Percentiles rank a stretch among this genome's conserved stretches.
These are phyloP conservation scores for Glaucopsyche alexis DNA, from an alignment of 2,888 invertebrate genomes.

Conservation along the genomic window DNA sequence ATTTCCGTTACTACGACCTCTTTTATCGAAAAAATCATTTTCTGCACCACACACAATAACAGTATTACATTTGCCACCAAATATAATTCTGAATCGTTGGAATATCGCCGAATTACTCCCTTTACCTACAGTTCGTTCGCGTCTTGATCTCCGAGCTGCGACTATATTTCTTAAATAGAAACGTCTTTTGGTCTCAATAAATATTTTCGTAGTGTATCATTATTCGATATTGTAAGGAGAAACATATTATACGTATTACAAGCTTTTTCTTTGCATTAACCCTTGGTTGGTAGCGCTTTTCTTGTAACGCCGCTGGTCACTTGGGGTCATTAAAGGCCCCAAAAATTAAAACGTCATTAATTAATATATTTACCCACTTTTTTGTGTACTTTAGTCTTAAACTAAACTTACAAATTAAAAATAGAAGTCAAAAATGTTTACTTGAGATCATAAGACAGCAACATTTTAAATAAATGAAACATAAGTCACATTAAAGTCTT, in stretches of 20 bases:
- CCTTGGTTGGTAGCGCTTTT: no score
- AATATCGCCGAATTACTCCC: not conserved
- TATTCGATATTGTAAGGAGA: not conserved
- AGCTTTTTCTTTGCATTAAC: not conserved
- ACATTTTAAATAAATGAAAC: no score
- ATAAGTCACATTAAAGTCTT: no score
- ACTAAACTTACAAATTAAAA: no score
- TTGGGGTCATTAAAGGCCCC: no score
- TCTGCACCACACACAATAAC: constrained; percentile 23
- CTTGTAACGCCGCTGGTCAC: no score
- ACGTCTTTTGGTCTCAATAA: not conserved
- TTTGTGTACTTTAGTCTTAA: no score
- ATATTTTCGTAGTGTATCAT: not conserved
- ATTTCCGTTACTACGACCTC: constrained; percentile 26
- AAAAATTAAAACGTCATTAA: no score
- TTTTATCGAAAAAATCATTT: constrained; percentile 25
- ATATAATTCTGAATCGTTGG: constrained; percentile 14
- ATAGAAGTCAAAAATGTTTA: no score
- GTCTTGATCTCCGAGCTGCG: not conserved
- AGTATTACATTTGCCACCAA: not conserved
- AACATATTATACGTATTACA: not conserved
- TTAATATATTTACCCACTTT: no score
- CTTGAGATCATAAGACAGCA: no score
- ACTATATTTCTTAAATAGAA: not conserved
- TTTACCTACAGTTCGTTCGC: not conserved